phyloP scores from a whole-genome alignment of 2,113 vertebrate species.

The Paramisgurnus dabryanus region DNA sequence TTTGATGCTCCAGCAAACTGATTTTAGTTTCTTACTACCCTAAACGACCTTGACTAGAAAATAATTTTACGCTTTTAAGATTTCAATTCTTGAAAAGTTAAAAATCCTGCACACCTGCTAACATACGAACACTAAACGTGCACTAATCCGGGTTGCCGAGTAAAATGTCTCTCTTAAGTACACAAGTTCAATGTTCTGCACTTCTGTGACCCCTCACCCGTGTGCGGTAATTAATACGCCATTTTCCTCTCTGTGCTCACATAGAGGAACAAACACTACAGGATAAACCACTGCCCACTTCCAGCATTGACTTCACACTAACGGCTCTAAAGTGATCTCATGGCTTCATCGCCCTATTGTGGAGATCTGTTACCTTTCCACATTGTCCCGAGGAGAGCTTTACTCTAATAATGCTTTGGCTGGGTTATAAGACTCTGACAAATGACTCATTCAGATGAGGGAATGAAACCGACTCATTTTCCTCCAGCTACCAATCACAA shows the following conservation, averaged over 20 bases:
- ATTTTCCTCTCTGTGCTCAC: conserved; percentile 44
- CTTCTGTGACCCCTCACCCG: conserved; percentile 55
- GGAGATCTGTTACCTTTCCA: conserved; percentile 38
- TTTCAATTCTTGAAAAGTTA: neutral
- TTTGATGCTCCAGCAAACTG: no score
- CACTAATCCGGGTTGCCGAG: conserved; percentile 31
- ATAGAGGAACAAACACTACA: conserved; percentile 33
- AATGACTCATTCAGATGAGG: conserved; percentile 69
- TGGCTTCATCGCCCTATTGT: conserved; percentile 25
- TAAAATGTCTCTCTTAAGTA: conserved; percentile 52
- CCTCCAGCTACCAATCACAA: conserved; percentile 75
- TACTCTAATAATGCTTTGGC: conserved; percentile 40
- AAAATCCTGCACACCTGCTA: neutral
- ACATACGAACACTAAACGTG: conserved; percentile 5
- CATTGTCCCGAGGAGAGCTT: conserved; percentile 48
- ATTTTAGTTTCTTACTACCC: no score
- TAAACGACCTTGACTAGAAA: neutral
- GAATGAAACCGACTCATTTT: conserved; percentile 73
- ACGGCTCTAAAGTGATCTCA: neutral
- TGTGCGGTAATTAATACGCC: conserved; percentile 53
- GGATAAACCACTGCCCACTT: neutral
- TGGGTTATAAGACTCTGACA: conserved; percentile 56
- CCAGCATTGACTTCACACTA: conserved; percentile 38
- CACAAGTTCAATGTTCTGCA: conserved; percentile 50
- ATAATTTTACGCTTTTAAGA: no score